Evolutionary conservation across 2,797 vertebrate genomes (phyloP).

Genomic region (Luscinia megarhynchos): DNA sequence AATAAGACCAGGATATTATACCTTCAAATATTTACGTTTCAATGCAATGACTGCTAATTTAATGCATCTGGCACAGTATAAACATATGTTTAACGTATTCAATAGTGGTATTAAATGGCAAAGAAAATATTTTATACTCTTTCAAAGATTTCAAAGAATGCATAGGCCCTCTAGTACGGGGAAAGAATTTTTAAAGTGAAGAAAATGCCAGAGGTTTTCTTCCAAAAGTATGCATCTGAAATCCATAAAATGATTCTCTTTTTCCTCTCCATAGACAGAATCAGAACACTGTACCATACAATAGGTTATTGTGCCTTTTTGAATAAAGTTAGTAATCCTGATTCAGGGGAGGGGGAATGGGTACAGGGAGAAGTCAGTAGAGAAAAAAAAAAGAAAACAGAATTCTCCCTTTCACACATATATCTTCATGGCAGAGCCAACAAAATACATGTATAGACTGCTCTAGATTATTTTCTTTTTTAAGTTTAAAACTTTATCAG

Average conservation of each 20-base stretch:
- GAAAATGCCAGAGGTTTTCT: conserved; percentile 61
- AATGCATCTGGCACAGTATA: conserved; percentile 28
- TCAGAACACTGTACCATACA: conserved; percentile 68
- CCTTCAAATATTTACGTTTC: conserved; percentile 16
- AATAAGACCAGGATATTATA: not conserved
- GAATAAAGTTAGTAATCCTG: conserved; percentile 65
- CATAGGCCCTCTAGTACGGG: not conserved
- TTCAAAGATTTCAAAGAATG: conserved; percentile 47
- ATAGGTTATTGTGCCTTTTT: conserved; percentile 73
- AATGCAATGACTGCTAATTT: conserved; percentile 58
- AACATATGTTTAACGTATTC: conserved; percentile 28
- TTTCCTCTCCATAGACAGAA: conserved; percentile 65
- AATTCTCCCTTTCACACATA: conserved; percentile 57
- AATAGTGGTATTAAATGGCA: conserved; percentile 45
- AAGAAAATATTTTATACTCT: conserved; percentile 48
- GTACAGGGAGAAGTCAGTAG: not conserved
- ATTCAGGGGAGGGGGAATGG: not conserved
- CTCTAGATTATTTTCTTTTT: conserved; percentile 39
- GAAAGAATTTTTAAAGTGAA: conserved; percentile 67
- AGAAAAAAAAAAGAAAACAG: conserved; percentile 43
- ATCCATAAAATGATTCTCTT: conserved; percentile 60
- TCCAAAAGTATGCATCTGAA: conserved; percentile 32
- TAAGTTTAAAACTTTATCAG: conserved; percentile 63
- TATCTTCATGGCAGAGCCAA: conserved; percentile 57
- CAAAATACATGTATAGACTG: conserved; percentile 56